These are phyloP conservation scores for Pachyrhynchus sulphureomaculatus DNA, from an alignment of 1,140 invertebrate genomes.

Conservation along the genomic window DNA sequence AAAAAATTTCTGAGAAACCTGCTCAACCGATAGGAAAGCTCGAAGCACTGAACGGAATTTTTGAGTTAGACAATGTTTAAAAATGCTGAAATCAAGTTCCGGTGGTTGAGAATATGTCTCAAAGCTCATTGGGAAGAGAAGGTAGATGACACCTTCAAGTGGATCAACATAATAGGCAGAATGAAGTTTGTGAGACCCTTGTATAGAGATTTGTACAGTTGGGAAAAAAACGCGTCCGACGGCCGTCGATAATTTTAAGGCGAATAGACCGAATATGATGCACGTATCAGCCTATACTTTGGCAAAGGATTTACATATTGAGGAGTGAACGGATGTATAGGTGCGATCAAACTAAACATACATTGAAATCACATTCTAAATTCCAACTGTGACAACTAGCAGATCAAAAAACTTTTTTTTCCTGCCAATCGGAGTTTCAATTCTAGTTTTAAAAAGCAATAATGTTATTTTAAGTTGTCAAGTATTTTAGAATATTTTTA, in stretches of 20 bases:
- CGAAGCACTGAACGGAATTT: slow-evolving; percentile 64
- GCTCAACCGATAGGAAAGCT: slow-evolving; percentile 55
- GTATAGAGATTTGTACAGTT: slow-evolving; percentile 81
- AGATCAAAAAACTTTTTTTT: too few relatives aligned
- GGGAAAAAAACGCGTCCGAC: slow-evolving; percentile 67
- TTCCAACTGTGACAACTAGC: too few relatives aligned
- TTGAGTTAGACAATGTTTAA: slow-evolving; percentile 65
- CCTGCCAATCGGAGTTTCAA: too few relatives aligned
- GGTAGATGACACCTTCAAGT: slow-evolving; percentile 67
- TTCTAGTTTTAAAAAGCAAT: too few relatives aligned
- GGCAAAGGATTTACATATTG: slow-evolving; percentile 74
- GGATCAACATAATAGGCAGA: slow-evolving; percentile 80
- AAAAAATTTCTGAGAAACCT: slow-evolving; percentile 61
- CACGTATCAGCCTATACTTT: slow-evolving; percentile 70
- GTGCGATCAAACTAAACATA: slow-evolving; percentile 34
- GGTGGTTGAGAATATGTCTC: slow-evolving; percentile 78
- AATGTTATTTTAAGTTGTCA: too few relatives aligned
- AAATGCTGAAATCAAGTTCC: slow-evolving; percentile 82
- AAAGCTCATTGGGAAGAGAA: slow-evolving; percentile 68
- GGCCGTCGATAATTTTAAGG: slow-evolving; percentile 73
- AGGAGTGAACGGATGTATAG: slow-evolving; percentile 5
- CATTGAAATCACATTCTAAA: too few relatives aligned
- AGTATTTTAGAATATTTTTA: too few relatives aligned
- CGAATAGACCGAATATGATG: slow-evolving; percentile 79
- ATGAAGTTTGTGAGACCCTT: slow-evolving; percentile 90